A percentile compares a stretch with the other conserved stretches of the same genome.
Evolutionary conservation across 2,888 invertebrate species (phyloP).

Genomic region (Sphaerophoria taeniata): DNA sequence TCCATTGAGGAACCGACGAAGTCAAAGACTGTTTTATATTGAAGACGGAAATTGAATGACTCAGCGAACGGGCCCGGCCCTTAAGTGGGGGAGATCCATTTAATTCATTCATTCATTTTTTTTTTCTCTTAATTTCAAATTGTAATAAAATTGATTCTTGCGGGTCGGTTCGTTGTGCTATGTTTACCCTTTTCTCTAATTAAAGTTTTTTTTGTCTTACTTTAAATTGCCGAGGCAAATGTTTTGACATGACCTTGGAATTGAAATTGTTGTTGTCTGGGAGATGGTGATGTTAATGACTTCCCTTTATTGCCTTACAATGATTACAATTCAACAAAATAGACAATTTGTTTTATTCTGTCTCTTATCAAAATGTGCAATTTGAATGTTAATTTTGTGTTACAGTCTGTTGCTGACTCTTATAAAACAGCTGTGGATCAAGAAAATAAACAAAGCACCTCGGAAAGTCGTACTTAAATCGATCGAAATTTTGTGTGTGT

Average conservation of each 20-base stretch:
- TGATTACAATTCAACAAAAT: background rate
- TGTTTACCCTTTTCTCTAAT: slow-evolving; percentile 70
- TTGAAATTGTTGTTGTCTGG: background rate
- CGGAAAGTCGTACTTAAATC: background rate
- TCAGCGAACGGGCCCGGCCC: slow-evolving; percentile 35
- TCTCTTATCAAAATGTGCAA: background rate
- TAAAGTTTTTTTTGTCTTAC: slow-evolving; percentile 32
- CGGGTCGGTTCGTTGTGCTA: slow-evolving; percentile 63
- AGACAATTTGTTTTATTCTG: background rate
- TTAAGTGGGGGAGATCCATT: slow-evolving; percentile 41
- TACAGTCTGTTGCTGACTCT: background rate
- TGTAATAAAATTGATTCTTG: slow-evolving; percentile 60
- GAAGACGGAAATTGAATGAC: slow-evolving; percentile 66
- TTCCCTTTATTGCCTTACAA: background rate
- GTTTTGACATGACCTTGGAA: slow-evolving; percentile 58
- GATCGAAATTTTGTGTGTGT: slow-evolving; percentile 6
- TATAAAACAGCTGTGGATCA: slow-evolving; percentile 16
- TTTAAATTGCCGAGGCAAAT: slow-evolving; percentile 39
- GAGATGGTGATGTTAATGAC: background rate
- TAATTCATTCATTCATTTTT: slow-evolving; percentile 7
- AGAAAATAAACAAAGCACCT: slow-evolving; percentile 4
- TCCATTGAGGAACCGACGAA: slow-evolving; percentile 35
- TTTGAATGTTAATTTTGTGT: background rate
- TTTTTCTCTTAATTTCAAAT: slow-evolving; percentile 1
- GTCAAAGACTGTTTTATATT: slow-evolving; percentile 16